Conservation (phyloP, 2,113 vertebrate species). For the Channa argus region DNA sequence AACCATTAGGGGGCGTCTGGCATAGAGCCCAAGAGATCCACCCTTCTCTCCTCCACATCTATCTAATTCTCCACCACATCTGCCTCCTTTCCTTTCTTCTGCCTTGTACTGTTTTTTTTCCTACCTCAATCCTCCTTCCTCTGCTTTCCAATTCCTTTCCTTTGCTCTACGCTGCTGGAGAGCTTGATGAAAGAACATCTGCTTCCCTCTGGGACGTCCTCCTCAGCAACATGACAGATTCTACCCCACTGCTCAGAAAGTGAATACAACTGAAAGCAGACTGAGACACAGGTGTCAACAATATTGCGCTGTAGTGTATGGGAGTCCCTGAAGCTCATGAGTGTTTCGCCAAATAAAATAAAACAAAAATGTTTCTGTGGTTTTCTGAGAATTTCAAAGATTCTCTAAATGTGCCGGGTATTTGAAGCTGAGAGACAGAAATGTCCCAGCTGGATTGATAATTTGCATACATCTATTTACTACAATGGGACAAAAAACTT, state of each 20-base stretch:
- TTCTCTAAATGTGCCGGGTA: neutral
- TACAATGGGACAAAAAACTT: neutral
- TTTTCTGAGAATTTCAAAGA: slow-evolving; percentile 1
- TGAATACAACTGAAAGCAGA: slow-evolving; percentile 38
- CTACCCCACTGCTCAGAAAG: slow-evolving; percentile 46
- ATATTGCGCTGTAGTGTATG: neutral
- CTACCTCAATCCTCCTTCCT: slow-evolving; percentile 13
- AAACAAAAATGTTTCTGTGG: neutral
- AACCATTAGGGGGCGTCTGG: slow-evolving; percentile 30
- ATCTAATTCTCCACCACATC: slow-evolving; percentile 26
- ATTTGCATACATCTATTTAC: neutral
- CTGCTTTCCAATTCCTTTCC: slow-evolving; percentile 46
- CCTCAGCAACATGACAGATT: slow-evolving; percentile 54
- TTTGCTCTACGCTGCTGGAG: slow-evolving; percentile 54
- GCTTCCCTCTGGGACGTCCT: slow-evolving; percentile 65
- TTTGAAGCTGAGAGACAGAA: neutral
- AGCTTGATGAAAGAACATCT: slow-evolving; percentile 67
- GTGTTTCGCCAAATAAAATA: slow-evolving; percentile 16
- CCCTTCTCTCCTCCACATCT: slow-evolving; percentile 18
- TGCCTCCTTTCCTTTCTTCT: slow-evolving; percentile 18
- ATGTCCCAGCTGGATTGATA: no score
- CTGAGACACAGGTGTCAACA: slow-evolving; percentile 46
- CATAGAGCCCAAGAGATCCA: slow-evolving; percentile 30
- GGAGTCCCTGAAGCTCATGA: neutral
- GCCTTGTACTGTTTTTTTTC: slow-evolving; percentile 21